These are phyloP conservation scores for Nothocercus nigrocapillus DNA, from an alignment of 2,113 vertebrate species.

Conservation along the genomic window DNA sequence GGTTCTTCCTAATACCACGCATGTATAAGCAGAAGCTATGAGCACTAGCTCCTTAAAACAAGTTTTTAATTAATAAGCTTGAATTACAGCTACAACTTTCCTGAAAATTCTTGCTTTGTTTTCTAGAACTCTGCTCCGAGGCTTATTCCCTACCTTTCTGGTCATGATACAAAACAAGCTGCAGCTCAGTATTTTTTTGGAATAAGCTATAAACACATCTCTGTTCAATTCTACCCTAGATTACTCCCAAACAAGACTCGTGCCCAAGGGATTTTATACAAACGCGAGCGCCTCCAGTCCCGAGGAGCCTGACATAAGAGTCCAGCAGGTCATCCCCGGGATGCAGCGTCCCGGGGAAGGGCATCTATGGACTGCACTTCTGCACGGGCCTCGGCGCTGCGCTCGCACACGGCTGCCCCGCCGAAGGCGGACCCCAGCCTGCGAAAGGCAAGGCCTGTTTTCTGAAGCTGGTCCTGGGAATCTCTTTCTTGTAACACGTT, in stretches of 20 bases:
- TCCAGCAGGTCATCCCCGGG: neutral
- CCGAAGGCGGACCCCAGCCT: conserved; percentile 26
- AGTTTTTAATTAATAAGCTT: neutral
- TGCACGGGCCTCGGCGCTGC: neutral
- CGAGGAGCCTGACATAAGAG: neutral
- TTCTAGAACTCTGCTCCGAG: neutral
- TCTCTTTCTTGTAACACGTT: conserved; percentile 39
- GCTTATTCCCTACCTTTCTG: neutral
- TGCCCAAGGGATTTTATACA: conserved; percentile 5
- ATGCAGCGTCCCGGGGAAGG: conserved; percentile 21
- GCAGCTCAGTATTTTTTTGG: neutral
- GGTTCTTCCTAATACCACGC: neutral
- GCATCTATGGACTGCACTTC: neutral
- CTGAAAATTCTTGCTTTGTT: neutral
- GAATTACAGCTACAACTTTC: neutral
- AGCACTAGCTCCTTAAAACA: neutral
- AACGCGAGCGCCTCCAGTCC: conserved; percentile 2
- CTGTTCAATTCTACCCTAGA: neutral
- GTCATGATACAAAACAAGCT: neutral
- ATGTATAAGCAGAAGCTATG: neutral
- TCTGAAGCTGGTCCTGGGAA: conserved; percentile 17
- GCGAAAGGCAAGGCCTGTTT: conserved; percentile 18
- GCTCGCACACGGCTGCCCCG: neutral
- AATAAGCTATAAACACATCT: neutral
- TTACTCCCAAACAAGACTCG: neutral